Evolutionary conservation across 37 sponge, comb jelly and placozoan species (phyloP), one percentile per base, ranked within the genome.

Genomic region (Spongilla lacustris): DNA sequence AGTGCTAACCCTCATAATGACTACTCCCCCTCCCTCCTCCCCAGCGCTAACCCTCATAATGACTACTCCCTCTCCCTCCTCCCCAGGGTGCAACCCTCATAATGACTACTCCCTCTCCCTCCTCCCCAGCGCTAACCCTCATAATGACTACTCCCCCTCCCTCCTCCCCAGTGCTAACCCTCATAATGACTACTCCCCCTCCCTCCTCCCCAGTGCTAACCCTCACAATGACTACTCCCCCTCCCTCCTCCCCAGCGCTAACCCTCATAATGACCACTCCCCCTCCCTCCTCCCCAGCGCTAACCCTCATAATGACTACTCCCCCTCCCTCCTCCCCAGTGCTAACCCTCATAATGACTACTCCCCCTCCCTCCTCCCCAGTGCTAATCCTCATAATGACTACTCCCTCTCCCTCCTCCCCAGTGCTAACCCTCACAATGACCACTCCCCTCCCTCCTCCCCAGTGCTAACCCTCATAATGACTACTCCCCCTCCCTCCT

Each of bases 301-400:
- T 34, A 98, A 98, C 69, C 98, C 98, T 2, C 98, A 98, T 83
- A 98, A 98, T 37, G 98, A 98, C 83, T 98, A 98, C 81, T 88
- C 91, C 0, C 98, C 78, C 73, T 71, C 19, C 21, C 11, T 17
- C 19, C 14, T 17, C 4, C 58, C 21, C 71, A 95, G 96, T 76
- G 84, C 91, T 34, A 98, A 98, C 69, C 98, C 98, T 2, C 98
- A 98, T 83, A 98, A 98, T 37, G 98, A 98, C 83, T 98, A 98
- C 81, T 88, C 91, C 0, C 98, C 78, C 73, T 71, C 19, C 21
- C 11, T 17, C 19, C 14, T 17, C 4, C 58, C 21, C 71, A 95
- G 96, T 76, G 84, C 91, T 34, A 98, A 98, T 66, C 98, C 98
- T 2, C 98, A 98, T 83, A 98, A 98, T 37, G 98, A 98, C 83